These are phyloP conservation scores for Protonibea diacanthus DNA, from an alignment of 2,797 vertebrate genomes.

Conservation along the genomic window DNA sequence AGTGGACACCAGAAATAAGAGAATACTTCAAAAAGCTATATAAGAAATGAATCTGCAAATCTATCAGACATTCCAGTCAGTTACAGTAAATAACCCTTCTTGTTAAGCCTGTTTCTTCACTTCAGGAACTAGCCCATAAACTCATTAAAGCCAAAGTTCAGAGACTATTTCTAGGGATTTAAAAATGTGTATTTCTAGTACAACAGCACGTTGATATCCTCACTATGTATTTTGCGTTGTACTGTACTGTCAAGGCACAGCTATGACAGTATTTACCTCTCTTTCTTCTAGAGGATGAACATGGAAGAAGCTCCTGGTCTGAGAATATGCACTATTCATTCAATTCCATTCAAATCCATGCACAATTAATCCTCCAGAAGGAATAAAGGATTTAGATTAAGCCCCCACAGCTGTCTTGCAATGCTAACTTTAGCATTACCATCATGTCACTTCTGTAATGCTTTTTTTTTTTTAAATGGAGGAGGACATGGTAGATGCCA, in stretches of 20 bases:
- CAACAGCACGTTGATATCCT: slow-evolving; percentile 7
- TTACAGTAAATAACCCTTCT: not conserved
- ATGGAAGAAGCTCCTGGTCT: slow-evolving; percentile 24
- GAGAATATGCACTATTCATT: slow-evolving; percentile 18
- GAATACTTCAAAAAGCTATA: not conserved
- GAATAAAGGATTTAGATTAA: slow-evolving; percentile 69
- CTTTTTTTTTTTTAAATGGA: slow-evolving; percentile 30
- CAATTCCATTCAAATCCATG: not conserved
- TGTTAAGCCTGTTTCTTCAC: not conserved
- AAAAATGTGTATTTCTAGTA: not conserved
- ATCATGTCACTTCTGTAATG: slow-evolving; percentile 43
- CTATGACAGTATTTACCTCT: not conserved
- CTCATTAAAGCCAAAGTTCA: not conserved
- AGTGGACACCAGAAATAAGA: not conserved
- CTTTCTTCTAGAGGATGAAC: slow-evolving; percentile 16
- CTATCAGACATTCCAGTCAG: not conserved
- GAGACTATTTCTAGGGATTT: not conserved
- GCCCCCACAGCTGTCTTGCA: slow-evolving; percentile 53
- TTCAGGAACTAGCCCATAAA: not conserved
- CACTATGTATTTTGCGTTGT: slow-evolving; percentile 5
- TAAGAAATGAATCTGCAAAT: too few relatives aligned
- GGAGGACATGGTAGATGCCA: slow-evolving; percentile 5
- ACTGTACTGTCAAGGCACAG: not conserved
- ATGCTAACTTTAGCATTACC: slow-evolving; percentile 66
- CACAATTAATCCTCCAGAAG: slow-evolving; percentile 64